These are phyloP conservation scores for Masnerella sp. DNA, from an alignment of 2,888 invertebrate species.

Conservation along the genomic window DNA sequence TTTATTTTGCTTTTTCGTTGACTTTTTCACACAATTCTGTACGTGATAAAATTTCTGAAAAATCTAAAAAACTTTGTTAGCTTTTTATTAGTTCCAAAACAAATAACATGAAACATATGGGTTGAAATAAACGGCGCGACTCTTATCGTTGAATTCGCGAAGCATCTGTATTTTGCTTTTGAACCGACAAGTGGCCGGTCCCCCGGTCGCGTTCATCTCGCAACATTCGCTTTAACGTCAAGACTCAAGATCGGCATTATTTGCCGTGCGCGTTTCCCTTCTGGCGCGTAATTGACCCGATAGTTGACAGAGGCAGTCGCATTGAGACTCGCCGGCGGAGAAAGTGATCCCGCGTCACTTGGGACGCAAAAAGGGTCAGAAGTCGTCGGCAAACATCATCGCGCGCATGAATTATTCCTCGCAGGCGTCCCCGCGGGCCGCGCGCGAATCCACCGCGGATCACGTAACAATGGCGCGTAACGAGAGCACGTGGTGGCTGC, in stretches of 20 bases:
- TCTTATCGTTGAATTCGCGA: too few relatives aligned
- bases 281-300: constrained; percentile 36
- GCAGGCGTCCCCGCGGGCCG: constrained; percentile 60
- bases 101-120: too few relatives aligned
- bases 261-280: constrained; percentile 30
- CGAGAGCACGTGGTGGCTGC: constrained; percentile 70
- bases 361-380: constrained; percentile 65
- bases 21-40: too few relatives aligned
- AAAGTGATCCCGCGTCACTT: constrained; percentile 59
- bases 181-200: too few relatives aligned
- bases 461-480: constrained; percentile 73
- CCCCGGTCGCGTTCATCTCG: too few relatives aligned
- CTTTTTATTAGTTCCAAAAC: too few relatives aligned
- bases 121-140: too few relatives aligned
- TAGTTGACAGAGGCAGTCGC: constrained; percentile 34
- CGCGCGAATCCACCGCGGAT: constrained; percentile 63
- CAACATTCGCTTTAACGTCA: constrained; percentile 22
- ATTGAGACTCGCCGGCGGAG: constrained; percentile 46
- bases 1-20: too few relatives aligned
- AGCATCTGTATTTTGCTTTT: too few relatives aligned
- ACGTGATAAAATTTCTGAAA: too few relatives aligned
- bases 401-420: constrained; percentile 50
- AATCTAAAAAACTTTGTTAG: too few relatives aligned
- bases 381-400: constrained; percentile 67
- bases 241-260: constrained; percentile 17